These are phyloP conservation scores for Erethizon dorsatum DNA, from an alignment of 2,797 vertebrate species.

Conservation along the genomic window DNA sequence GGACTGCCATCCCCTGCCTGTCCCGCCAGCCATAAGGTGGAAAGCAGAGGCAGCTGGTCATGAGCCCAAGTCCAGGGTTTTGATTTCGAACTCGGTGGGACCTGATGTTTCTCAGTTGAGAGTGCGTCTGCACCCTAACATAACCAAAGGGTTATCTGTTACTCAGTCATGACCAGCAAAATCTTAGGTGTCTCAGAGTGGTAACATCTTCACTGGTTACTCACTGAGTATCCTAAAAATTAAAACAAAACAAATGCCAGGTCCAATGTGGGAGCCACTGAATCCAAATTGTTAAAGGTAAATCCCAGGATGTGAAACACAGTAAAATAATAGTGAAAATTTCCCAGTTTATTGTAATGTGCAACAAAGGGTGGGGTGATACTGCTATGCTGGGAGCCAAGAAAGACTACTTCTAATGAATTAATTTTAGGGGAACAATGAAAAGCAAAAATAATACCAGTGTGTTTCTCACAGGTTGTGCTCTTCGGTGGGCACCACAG, in stretches of 20 bases:
- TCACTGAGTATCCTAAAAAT: not conserved
- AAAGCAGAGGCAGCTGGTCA: not conserved
- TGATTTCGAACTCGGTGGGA: not conserved
- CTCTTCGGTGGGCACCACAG: not conserved
- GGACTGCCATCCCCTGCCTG: not conserved
- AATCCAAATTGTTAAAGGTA: not conserved
- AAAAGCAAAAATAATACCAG: slow-evolving; percentile 16
- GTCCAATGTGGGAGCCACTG: not conserved
- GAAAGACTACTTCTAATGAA: not conserved
- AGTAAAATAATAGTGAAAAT: not conserved
- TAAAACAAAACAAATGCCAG: not conserved
- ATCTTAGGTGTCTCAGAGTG: not conserved
- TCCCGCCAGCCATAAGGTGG: not conserved
- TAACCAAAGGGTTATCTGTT: not conserved
- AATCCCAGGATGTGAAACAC: not conserved
- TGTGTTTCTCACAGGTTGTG: not conserved
- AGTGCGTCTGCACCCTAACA: not conserved
- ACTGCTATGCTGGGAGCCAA: not conserved
- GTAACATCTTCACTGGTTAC: not conserved
- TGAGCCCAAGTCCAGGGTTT: not conserved
- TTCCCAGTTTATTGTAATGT: not conserved
- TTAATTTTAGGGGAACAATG: not conserved
- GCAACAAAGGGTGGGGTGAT: not conserved
- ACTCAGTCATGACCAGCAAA: not conserved
- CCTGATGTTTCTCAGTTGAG: not conserved